These are phyloP conservation scores for Pristionchus japonicus DNA, from an alignment of 2,888 invertebrate species.

Conservation along the genomic window DNA sequence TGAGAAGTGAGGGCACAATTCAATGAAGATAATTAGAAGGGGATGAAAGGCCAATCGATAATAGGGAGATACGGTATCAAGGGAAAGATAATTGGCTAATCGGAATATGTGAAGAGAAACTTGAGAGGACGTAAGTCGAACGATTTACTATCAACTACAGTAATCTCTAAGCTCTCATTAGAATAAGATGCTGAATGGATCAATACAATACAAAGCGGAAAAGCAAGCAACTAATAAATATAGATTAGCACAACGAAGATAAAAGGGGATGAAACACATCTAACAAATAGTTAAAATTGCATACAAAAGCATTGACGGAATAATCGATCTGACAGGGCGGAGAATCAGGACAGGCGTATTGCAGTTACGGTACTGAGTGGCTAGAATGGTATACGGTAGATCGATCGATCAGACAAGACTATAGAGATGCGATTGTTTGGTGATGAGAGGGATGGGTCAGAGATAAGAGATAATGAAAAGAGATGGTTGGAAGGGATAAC, in stretches of 20 bases:
- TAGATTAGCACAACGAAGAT: background rate
- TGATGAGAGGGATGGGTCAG: background rate
- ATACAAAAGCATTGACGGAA: background rate
- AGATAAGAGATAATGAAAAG: background rate
- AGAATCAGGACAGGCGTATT: conserved; percentile 4
- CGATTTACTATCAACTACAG: background rate
- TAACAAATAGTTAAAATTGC: background rate
- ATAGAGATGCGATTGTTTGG: background rate
- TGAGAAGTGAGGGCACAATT: conserved; percentile 25
- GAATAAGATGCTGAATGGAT: background rate
- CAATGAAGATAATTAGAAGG: conserved; percentile 3
- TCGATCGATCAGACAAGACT: conserved; percentile 18
- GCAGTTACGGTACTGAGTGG: conserved; percentile 30
- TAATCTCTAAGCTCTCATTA: background rate
- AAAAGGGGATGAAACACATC: background rate
- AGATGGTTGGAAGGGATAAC: conserved; percentile 19
- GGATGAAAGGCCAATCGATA: background rate
- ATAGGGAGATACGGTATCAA: background rate
- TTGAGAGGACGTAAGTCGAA: background rate
- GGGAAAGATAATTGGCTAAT: background rate
- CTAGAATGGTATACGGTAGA: conserved; percentile 34
- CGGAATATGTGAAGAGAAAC: background rate
- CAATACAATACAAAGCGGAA: background rate
- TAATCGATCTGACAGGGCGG: background rate
- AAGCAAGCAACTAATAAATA: conserved; percentile 4